phyloP scores from a whole-genome alignment of 1,140 invertebrate species.

The Drosophila carrolli region DNA sequence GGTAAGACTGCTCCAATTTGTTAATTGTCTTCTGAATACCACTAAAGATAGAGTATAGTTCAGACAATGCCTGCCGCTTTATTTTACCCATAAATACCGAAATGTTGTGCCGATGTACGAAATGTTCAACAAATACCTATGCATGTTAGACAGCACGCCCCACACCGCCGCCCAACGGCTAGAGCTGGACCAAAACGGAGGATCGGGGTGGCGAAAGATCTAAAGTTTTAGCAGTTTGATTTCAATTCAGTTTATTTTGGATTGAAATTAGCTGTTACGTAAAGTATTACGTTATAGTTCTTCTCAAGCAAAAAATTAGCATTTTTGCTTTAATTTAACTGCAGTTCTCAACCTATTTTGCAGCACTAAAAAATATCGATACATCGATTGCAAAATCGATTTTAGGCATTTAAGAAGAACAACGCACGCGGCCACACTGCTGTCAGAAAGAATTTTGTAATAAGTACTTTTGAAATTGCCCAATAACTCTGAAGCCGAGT shows the following conservation, averaged over 20 bases:
- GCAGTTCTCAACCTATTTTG: too few relatives aligned
- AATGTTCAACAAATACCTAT: slow-evolving; percentile 87
- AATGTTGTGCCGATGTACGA: slow-evolving; percentile 88
- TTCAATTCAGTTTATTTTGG: too few relatives aligned
- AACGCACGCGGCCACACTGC: slow-evolving; percentile 9
- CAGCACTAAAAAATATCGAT: neutral
- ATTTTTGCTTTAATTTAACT: too few relatives aligned
- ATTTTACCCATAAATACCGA: slow-evolving; percentile 83
- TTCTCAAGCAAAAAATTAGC: too few relatives aligned
- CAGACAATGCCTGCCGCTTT: neutral
- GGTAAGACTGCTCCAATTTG: slow-evolving; percentile 53
- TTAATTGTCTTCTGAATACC: slow-evolving; percentile 86
- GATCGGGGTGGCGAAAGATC: slow-evolving; percentile 11
- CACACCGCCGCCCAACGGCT: slow-evolving; percentile 27
- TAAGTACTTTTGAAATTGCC: neutral
- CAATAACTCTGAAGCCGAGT: slow-evolving; percentile 14
- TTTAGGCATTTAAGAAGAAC: neutral
- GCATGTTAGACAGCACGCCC: slow-evolving; percentile 82
- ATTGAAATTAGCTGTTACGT: too few relatives aligned
- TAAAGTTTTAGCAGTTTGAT: neutral
- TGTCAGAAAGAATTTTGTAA: slow-evolving; percentile 61
- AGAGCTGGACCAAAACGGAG: slow-evolving; percentile 17
- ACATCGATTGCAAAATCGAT: neutral
- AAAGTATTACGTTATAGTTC: too few relatives aligned
- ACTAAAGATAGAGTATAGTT: slow-evolving; percentile 63